phyloP scores from a whole-genome alignment of 2,797 vertebrate genomes.

The Tangara arthus region DNA sequence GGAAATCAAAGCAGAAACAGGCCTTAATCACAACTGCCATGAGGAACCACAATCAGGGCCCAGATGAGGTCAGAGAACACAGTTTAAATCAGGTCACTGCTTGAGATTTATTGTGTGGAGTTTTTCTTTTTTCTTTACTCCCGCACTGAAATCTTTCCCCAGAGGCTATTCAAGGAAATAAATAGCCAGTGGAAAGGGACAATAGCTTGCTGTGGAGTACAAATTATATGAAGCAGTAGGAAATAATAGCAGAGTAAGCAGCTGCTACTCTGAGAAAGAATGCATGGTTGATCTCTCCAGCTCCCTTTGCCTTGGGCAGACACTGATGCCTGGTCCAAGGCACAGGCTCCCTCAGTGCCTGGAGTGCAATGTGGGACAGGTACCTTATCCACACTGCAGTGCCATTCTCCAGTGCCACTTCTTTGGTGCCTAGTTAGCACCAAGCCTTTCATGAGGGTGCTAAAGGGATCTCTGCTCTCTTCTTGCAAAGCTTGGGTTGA shows the following conservation, averaged over 20 bases:
- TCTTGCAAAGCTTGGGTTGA: background rate
- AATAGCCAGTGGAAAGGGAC: constrained; percentile 62
- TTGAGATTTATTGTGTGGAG: constrained; percentile 44
- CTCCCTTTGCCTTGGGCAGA: constrained; percentile 11
- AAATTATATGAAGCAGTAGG: constrained; percentile 67
- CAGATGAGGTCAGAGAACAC: constrained; percentile 7
- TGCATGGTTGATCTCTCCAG: background rate
- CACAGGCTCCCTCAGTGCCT: background rate
- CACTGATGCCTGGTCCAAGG: background rate
- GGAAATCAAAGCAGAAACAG: background rate
- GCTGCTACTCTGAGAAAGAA: constrained; percentile 28
- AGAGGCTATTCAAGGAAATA: constrained; percentile 69
- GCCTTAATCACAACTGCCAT: background rate
- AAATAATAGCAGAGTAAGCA: constrained; percentile 63
- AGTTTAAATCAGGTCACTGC: constrained; percentile 58
- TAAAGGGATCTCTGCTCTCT: background rate
- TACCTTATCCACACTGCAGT: background rate
- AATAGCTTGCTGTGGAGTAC: constrained; percentile 60
- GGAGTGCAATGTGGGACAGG: background rate
- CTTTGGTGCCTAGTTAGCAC: background rate
- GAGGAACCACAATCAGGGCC: background rate
- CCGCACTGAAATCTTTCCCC: constrained; percentile 49
- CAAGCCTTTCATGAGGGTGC: background rate
- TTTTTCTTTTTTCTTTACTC: constrained; percentile 48
- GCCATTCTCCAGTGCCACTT: background rate